Evolutionary conservation across 2,888 invertebrate species (phyloP).

Genomic region (Caenorhabditis sp.): DNA sequence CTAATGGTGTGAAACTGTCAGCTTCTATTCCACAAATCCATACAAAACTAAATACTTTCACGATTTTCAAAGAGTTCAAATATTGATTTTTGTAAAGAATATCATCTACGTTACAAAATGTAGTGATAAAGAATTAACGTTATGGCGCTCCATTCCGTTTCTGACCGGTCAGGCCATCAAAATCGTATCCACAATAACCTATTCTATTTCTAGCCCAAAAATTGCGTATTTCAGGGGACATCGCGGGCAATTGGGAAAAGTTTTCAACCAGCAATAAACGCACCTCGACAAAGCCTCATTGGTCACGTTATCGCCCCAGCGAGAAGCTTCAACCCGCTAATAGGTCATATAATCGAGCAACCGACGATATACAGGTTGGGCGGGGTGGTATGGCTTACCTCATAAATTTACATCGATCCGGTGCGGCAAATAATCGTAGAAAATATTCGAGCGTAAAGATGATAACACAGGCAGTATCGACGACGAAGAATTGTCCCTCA

Average conservation of each 20-base stretch:
- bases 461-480: constrained; percentile 99
- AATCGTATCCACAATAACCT: no score
- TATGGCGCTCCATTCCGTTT: no score
- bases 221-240: constrained; percentile 53
- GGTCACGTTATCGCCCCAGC: constrained; percentile 69
- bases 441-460: constrained; percentile 98
- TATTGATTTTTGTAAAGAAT: no score
- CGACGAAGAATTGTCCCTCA: constrained; percentile 83
- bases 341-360: not conserved
- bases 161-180: no score
- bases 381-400: constrained; percentile 27
- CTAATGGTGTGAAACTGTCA: no score
- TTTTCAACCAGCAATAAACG: constrained; percentile 71
- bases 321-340: constrained; percentile 48
- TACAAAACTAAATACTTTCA: no score
- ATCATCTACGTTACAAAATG: no score
- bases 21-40: no score
- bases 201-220: not conserved
- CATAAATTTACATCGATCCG: constrained; percentile 76
- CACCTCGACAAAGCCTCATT: constrained; percentile 69
- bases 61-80: no score
- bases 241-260: constrained; percentile 68
- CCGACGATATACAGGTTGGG: no score
- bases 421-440: constrained; percentile 91
- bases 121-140: no score